A percentile compares a stretch with the other conserved stretches of the same genome.
Conservation (phyloP, 2,888 invertebrate species). For the Tryphoninae sp. region DNA sequence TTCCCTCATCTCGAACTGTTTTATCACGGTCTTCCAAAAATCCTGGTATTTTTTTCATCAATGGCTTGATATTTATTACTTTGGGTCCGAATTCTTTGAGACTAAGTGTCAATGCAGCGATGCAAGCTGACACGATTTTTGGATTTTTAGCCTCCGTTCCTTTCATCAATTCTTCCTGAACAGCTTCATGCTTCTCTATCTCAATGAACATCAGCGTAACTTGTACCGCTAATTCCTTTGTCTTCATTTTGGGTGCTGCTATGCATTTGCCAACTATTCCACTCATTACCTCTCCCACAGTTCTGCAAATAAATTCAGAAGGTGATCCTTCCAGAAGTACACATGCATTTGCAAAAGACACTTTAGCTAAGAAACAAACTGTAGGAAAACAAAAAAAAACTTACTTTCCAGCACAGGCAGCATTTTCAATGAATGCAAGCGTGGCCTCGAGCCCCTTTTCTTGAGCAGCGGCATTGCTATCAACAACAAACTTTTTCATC, state of each 20-base stretch:
- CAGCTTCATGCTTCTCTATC: constrained; percentile 96
- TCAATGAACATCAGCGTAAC: constrained; percentile 96
- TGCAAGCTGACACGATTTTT: constrained; percentile 94
- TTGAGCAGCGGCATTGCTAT: constrained; percentile 97
- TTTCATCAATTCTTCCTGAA: constrained; percentile 94
- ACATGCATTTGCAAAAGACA: no score
- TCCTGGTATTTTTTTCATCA: constrained; percentile 93
- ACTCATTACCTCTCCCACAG: constrained; percentile 93
- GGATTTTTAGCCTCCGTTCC: constrained; percentile 98
- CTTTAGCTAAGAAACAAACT: not conserved
- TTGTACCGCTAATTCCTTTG: constrained; percentile 94
- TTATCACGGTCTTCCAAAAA: constrained; percentile 96
- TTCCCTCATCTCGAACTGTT: constrained; percentile 94
- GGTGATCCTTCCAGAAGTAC: no score
- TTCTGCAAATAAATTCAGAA: constrained; percentile 80
- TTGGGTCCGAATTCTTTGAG: constrained; percentile 96
- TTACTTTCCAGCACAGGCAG: constrained; percentile 91
- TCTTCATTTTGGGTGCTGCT: constrained; percentile 94
- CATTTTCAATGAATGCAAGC: constrained; percentile 94
- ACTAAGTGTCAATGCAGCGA: constrained; percentile 88
- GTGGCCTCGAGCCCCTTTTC: constrained; percentile 97
- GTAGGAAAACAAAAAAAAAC: constrained; percentile 61
- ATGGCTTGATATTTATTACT: constrained; percentile 92
- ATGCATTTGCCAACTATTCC: constrained; percentile 96
- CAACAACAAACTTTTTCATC: constrained; percentile 96